Conservation (phyloP, 2,888 invertebrate genomes). For the Prostheceraeus crozeri region DNA sequence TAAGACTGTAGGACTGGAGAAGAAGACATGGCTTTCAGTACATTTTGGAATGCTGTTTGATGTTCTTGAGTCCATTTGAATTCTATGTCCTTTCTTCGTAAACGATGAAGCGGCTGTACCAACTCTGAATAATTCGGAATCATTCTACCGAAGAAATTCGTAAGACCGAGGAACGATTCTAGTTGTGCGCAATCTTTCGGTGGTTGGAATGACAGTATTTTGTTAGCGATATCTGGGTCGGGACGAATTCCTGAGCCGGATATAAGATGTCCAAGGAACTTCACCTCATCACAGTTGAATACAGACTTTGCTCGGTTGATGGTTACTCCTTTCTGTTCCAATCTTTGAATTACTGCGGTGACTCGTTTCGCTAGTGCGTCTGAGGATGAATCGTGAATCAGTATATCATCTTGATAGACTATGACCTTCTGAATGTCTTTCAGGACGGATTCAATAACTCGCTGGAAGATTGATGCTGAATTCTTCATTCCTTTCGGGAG, state of each 20-base stretch:
- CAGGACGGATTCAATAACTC: conserved; percentile 27
- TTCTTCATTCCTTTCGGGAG: conserved; percentile 31
- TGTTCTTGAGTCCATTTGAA: conserved; percentile 27
- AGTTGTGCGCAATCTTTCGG: conserved; percentile 29
- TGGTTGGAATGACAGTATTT: neutral
- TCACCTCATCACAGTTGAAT: conserved; percentile 16
- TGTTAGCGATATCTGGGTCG: conserved; percentile 28
- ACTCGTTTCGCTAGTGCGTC: conserved; percentile 25
- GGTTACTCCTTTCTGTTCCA: conserved; percentile 30
- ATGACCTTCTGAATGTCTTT: conserved; percentile 16
- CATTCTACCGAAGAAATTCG: conserved; percentile 26
- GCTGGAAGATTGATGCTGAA: conserved; percentile 31
- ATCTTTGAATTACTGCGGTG: conserved; percentile 6
- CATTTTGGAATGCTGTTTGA: conserved; percentile 21
- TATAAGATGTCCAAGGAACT: conserved; percentile 28
- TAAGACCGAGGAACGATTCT: conserved; percentile 31
- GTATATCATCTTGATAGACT: conserved; percentile 36
- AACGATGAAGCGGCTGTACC: conserved; percentile 19
- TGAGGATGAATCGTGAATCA: conserved; percentile 4
- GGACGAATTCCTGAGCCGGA: conserved; percentile 28
- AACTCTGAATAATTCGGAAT: conserved; percentile 29
- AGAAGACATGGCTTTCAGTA: conserved; percentile 20
- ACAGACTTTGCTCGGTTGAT: no score
- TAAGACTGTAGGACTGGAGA: conserved; percentile 32
- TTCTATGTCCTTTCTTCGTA: conserved; percentile 9